Evolutionary conservation across 2,113 vertebrate species (phyloP).

Genomic region (Pachycephala philippinensis): DNA sequence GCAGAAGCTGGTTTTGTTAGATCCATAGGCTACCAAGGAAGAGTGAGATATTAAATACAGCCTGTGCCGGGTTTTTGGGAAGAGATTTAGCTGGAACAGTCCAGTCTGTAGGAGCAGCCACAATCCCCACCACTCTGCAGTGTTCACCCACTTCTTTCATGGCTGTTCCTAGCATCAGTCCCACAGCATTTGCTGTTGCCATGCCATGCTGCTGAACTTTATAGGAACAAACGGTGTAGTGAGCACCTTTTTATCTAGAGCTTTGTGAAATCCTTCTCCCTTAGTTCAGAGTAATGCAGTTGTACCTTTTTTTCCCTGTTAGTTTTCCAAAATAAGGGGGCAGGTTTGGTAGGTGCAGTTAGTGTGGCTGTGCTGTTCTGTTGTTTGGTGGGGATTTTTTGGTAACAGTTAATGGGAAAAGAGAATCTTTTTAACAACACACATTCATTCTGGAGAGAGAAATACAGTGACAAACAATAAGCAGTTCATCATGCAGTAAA

Average conservation of each 20-base stretch:
- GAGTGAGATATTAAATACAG: background rate
- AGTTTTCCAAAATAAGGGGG: background rate
- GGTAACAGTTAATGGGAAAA: background rate
- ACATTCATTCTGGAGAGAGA: background rate
- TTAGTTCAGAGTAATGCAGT: background rate
- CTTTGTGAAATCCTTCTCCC: background rate
- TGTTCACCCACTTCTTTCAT: background rate
- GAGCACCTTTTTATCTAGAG: background rate
- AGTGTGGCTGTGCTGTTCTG: background rate
- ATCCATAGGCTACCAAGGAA: background rate
- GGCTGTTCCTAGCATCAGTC: background rate
- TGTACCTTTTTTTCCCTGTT: background rate
- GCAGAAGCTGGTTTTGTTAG: background rate
- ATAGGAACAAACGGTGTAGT: background rate
- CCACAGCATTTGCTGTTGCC: background rate
- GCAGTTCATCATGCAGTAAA: background rate
- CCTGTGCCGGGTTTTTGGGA: background rate
- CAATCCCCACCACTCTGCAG: background rate
- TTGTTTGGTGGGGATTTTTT: background rate
- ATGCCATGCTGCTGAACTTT: background rate
- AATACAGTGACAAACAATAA: background rate
- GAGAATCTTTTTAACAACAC: background rate
- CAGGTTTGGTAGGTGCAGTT: background rate
- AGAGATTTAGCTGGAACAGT: background rate
- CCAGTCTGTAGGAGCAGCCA: background rate